Percentiles rank a stretch among this genome's conserved stretches.
phyloP scores from a whole-genome alignment of 2,797 vertebrate species.

The Myiothlypis chrysogaster region DNA sequence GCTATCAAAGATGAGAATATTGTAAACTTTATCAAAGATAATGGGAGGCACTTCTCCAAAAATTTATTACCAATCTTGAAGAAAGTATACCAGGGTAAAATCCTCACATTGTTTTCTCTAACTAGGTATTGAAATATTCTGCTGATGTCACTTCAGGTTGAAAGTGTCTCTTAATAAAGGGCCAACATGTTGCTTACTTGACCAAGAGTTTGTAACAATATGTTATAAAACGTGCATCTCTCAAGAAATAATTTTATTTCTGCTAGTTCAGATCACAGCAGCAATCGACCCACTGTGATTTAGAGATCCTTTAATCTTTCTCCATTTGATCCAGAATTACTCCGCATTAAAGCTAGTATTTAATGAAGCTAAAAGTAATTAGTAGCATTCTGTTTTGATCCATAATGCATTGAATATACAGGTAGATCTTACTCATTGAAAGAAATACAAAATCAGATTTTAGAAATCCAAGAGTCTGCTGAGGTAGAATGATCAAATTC shows the following conservation, averaged over 20 bases:
- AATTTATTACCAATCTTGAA: background rate
- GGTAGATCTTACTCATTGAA: background rate
- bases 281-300: background rate
- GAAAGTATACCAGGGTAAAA: background rate
- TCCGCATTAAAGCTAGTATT: background rate
- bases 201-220: background rate
- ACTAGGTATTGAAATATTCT: background rate
- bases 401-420: background rate
- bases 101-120: background rate
- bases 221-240: background rate
- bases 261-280: background rate
- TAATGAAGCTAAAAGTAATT: background rate
- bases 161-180: background rate
- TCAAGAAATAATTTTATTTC: background rate
- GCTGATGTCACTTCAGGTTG: background rate
- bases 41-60: background rate
- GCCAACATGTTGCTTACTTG: background rate
- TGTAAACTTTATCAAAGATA: background rate
- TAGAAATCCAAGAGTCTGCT: background rate
- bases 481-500: background rate
- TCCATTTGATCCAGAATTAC: background rate
- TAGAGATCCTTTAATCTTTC: background rate
- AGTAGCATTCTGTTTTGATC: background rate
- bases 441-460: background rate
- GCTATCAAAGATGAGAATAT: background rate